phyloP scores from a whole-genome alignment of 2,113 vertebrate species.

The Callionymus lyra region DNA sequence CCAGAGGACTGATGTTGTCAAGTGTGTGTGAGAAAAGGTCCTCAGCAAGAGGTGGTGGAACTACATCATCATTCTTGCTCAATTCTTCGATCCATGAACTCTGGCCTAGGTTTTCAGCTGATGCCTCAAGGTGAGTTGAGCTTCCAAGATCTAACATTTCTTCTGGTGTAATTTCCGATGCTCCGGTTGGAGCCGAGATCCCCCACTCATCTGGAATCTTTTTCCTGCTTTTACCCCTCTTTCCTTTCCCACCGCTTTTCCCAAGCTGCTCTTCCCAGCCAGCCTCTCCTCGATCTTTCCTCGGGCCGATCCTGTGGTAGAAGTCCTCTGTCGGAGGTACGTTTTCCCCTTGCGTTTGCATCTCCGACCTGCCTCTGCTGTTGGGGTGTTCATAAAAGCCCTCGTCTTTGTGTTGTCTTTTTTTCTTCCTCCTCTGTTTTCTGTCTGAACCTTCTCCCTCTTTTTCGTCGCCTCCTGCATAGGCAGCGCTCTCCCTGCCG shows the following conservation, averaged over 20 bases:
- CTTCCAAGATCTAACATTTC: conserved; percentile 28
- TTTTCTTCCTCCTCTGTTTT: conserved; percentile 72
- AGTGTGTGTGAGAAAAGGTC: conserved; percentile 41
- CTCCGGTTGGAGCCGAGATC: conserved; percentile 34
- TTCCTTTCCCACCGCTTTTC: conserved; percentile 52
- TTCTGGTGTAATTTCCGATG: conserved; percentile 21
- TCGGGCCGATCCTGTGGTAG: conserved; percentile 45
- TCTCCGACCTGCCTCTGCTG: conserved; percentile 26
- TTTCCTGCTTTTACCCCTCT: conserved; percentile 65
- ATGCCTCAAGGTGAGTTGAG: conserved; percentile 13
- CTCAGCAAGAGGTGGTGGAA: conserved; percentile 37
- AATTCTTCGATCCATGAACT: conserved; percentile 28
- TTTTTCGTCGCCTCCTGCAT: conserved; percentile 52
- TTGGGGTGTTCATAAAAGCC: conserved; percentile 37
- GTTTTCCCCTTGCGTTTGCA: conserved; percentile 38
- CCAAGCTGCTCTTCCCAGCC: conserved; percentile 62
- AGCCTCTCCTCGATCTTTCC: conserved; percentile 40
- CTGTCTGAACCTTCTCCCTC: conserved; percentile 54
- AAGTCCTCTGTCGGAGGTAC: conserved; percentile 26
- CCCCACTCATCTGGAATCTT: conserved; percentile 71
- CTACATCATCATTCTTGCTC: conserved; percentile 26
- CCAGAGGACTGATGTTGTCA: conserved; percentile 28
- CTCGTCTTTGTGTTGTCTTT: conserved; percentile 62
- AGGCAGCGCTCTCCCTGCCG: conserved; percentile 27
- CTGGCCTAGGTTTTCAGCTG: conserved; percentile 18